Percentiles rank a stretch among this genome's conserved stretches.
These are phyloP conservation scores for Zaprionus obscuricornis DNA, from an alignment of 2,888 invertebrate species.

Conservation along the genomic window DNA sequence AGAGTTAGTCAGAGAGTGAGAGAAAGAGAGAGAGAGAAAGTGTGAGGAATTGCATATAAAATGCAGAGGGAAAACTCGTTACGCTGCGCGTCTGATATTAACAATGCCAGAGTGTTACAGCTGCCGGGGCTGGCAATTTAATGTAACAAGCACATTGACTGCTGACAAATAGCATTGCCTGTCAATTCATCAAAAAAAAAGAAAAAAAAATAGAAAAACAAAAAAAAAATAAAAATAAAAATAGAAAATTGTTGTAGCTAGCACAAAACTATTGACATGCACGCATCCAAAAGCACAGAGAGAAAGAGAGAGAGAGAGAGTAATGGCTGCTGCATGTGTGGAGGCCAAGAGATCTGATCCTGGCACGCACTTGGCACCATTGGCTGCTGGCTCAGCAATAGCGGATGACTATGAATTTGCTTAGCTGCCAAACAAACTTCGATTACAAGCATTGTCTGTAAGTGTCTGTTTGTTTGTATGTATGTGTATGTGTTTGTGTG, in stretches of 20 bases:
- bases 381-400: conserved; percentile 62
- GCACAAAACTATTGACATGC: conserved; percentile 55
- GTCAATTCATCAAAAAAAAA: conserved; percentile 82
- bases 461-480: too few relatives aligned
- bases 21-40: too few relatives aligned
- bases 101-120: conserved; percentile 55
- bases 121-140: conserved; percentile 65
- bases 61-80: conserved; percentile 67
- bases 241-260: conserved; percentile 20
- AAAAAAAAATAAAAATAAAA: conserved; percentile 27
- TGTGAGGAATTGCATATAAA: conserved; percentile 73
- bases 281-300: conserved; percentile 30
- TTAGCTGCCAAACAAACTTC: conserved; percentile 78
- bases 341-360: conserved; percentile 35
- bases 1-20: too few relatives aligned
- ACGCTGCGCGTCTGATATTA: conserved; percentile 70
- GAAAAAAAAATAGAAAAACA: conserved; percentile 21
- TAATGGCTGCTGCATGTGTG: too few relatives aligned
- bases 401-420: conserved; percentile 62
- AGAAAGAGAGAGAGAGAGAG: conserved; percentile 16
- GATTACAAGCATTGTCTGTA: conserved; percentile 54
- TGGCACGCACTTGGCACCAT: conserved; percentile 45
- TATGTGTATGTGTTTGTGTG: conserved; percentile 3
- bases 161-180: conserved; percentile 83
- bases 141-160: conserved; percentile 83